A percentile compares a stretch with the other conserved stretches of the same genome.
Conservation (phyloP, 2,797 vertebrate genomes). For the Mormyrops boulengeri region DNA sequence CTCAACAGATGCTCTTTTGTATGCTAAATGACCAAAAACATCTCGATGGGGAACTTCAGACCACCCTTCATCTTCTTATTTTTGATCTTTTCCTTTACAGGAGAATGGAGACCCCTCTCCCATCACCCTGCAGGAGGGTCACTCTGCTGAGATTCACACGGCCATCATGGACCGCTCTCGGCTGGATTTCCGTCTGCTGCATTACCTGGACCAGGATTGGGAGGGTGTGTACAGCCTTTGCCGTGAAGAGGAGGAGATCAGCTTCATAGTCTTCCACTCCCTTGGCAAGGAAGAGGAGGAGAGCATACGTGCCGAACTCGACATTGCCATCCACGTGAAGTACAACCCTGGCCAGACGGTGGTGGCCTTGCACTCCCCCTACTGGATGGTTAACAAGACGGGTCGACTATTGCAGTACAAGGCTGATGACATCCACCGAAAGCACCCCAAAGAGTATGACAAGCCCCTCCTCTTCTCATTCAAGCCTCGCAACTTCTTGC, state of each 20-base stretch:
- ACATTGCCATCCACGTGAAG: constrained; percentile 83
- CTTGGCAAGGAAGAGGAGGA: constrained; percentile 67
- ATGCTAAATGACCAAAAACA: background rate
- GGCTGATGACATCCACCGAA: constrained; percentile 93
- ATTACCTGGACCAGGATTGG: constrained; percentile 88
- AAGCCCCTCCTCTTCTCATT: constrained; percentile 93
- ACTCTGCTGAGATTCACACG: constrained; percentile 79
- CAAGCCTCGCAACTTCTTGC: constrained; percentile 86
- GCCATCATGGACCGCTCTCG: constrained; percentile 75
- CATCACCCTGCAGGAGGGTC: constrained; percentile 67
- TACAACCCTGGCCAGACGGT: constrained; percentile 74
- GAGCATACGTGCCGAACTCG: constrained; percentile 71
- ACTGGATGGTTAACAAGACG: constrained; percentile 98
- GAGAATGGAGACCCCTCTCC: constrained; percentile 52
- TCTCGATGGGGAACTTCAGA: background rate
- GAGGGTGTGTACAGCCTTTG: constrained; percentile 69
- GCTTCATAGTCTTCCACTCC: constrained; percentile 78
- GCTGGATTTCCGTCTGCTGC: constrained; percentile 70
- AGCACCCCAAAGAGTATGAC: constrained; percentile 86
- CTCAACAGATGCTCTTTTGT: background rate
- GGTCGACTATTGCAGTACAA: constrained; percentile 89
- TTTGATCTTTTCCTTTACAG: constrained; percentile 46
- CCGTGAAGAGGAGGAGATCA: constrained; percentile 78
- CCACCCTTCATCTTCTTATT: background rate
- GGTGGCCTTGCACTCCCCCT: constrained; percentile 82